These are phyloP conservation scores for Huso huso DNA, from an alignment of 2,797 vertebrate species.

Conservation along the genomic window DNA sequence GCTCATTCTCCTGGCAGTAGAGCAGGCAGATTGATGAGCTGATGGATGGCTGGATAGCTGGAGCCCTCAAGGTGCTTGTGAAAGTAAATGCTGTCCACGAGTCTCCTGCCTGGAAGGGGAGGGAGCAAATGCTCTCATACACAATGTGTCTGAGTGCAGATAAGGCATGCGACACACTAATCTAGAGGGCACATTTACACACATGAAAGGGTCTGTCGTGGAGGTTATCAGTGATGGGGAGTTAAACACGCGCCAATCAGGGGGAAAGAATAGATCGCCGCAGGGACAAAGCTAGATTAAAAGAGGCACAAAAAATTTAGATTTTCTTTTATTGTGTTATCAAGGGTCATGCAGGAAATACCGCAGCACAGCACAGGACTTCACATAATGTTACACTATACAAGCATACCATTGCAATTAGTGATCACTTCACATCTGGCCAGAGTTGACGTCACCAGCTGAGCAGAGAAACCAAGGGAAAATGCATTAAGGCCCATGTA, in stretches of 20 bases:
- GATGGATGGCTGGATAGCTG: conserved; percentile 22
- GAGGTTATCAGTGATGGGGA: conserved; percentile 46
- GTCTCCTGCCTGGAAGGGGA: not conserved
- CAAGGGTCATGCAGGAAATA: no score
- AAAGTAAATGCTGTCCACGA: not conserved
- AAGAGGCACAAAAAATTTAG: no score
- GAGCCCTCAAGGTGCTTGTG: not conserved
- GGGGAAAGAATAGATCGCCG: no score
- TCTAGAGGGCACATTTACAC: conserved; percentile 36
- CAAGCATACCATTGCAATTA: no score
- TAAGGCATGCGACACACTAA: conserved; percentile 42
- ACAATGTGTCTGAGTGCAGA: conserved; percentile 43
- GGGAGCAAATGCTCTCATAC: conserved; percentile 36
- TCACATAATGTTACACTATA: no score
- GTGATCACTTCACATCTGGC: no score
- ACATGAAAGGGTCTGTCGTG: conserved; percentile 47
- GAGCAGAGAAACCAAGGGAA: no score
- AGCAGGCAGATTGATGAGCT: conserved; percentile 16
- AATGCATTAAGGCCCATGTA: no score
- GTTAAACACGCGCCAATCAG: conserved; percentile 21
- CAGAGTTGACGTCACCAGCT: no score
- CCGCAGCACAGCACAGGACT: no score
- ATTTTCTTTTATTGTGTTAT: no score
- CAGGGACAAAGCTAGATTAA: no score
- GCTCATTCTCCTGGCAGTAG: conserved; percentile 15